These are phyloP conservation scores for Tragelaphus buxtoni DNA, from an alignment of 2,113 vertebrate genomes.

Conservation along the genomic window DNA sequence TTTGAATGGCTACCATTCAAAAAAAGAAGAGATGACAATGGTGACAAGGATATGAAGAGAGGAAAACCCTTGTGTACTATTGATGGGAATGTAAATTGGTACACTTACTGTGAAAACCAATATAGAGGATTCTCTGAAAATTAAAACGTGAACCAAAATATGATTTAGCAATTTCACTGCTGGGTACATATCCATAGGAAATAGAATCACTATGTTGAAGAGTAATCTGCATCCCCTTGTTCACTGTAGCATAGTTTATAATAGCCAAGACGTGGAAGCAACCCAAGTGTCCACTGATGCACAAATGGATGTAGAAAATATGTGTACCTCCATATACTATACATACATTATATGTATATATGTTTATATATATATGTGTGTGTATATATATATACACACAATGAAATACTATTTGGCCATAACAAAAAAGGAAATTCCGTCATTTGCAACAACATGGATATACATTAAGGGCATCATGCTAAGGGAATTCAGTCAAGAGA, in stretches of 20 bases:
- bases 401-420: not conserved
- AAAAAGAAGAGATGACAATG: not conserved
- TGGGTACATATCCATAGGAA: not conserved
- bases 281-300: not conserved
- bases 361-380: not conserved
- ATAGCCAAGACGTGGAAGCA: not conserved
- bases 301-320: not conserved
- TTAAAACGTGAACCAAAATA: not conserved
- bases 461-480: not conserved
- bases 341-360: fast-evolving
- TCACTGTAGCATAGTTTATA: not conserved
- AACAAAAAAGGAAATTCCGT: not conserved
- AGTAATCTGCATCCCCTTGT: not conserved
- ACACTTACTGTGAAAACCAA: not conserved
- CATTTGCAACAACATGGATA: not conserved
- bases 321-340: not conserved
- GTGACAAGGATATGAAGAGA: not conserved
- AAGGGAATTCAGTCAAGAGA: not conserved
- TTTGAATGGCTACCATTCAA: not conserved
- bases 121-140: not conserved
- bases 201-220: not conserved
- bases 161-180: not conserved
- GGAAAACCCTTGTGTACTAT: not conserved
- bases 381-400: not conserved
- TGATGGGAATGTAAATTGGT: not conserved